Evolutionary conservation across 1,140 invertebrate species (phyloP).

Genomic region (Drosophila watanabei): DNA sequence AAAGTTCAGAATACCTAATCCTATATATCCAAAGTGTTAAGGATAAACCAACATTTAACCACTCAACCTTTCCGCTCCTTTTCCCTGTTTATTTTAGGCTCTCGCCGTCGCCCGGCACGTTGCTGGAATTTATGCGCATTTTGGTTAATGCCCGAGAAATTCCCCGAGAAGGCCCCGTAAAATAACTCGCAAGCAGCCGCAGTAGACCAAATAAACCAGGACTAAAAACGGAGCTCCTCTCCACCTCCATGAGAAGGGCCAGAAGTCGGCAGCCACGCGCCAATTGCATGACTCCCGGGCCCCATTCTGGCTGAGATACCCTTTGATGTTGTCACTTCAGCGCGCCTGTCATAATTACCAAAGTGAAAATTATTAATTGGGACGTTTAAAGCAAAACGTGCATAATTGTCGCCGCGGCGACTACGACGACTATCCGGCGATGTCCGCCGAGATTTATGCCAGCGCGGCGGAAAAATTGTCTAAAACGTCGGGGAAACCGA

Average conservation of each 20-base stretch:
- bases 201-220: constrained; percentile 32
- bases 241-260: neutral
- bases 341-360: constrained; percentile 79
- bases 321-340: constrained; percentile 83
- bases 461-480: constrained; percentile 76
- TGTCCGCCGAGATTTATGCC: constrained; percentile 67
- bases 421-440: constrained; percentile 21
- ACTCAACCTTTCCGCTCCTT: neutral
- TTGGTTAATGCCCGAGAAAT: constrained; percentile 30
- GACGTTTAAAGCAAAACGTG: constrained; percentile 83
- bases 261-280: neutral
- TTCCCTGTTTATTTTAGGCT: neutral
- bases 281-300: constrained; percentile 19
- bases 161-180: constrained; percentile 15
- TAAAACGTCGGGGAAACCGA: constrained; percentile 71
- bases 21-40: neutral
- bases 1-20: neutral
- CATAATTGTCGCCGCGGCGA: constrained; percentile 65
- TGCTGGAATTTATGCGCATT: constrained; percentile 54
- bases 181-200: constrained; percentile 21
- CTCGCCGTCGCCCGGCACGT: constrained; percentile 19
- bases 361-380: constrained; percentile 84
- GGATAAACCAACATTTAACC: neutral
- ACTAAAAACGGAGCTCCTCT: neutral
- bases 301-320: constrained; percentile 5